Percentiles rank a stretch among this genome's conserved stretches.
These are phyloP conservation scores for Holcopasites calliopsidis DNA, from an alignment of 1,140 invertebrate genomes.

Conservation along the genomic window DNA sequence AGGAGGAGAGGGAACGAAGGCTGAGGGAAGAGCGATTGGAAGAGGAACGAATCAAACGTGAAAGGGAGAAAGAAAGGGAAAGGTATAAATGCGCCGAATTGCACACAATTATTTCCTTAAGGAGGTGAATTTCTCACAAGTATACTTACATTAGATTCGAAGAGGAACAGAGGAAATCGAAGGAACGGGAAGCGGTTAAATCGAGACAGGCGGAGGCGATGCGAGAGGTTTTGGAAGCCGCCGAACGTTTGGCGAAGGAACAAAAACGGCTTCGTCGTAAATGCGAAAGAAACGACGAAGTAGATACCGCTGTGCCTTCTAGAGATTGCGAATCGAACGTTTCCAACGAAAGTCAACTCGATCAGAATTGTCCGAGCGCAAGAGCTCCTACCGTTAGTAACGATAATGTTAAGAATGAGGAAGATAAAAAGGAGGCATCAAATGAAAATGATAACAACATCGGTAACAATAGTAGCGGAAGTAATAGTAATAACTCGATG, in stretches of 20 bases:
- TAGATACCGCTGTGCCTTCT: background rate
- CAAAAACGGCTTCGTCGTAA: slow-evolving; percentile 82
- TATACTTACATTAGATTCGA: slow-evolving; percentile 68
- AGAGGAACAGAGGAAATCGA: slow-evolving; percentile 72
- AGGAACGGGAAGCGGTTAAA: slow-evolving; percentile 75
- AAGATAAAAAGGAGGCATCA: slow-evolving; percentile 9
- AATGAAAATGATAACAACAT: background rate
- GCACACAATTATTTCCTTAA: background rate
- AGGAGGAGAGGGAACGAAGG: slow-evolving; percentile 83
- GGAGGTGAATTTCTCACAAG: too few relatives aligned
- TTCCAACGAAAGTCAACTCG: background rate
- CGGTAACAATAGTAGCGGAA: background rate
- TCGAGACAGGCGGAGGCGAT: slow-evolving; percentile 67
- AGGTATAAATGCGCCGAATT: slow-evolving; percentile 62
- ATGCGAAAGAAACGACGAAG: slow-evolving; percentile 75
- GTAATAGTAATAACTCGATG: background rate
- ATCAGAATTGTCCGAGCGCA: background rate
- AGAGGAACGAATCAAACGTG: slow-evolving; percentile 83
- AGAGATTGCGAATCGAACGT: background rate
- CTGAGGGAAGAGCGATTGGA: slow-evolving; percentile 84
- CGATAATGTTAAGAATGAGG: background rate
- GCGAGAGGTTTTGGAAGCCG: slow-evolving; percentile 79
- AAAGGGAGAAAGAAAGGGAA: slow-evolving; percentile 83
- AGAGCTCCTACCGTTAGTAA: background rate
- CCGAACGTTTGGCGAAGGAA: slow-evolving; percentile 81